Conservation (phyloP, 2,888 invertebrate genomes). For the Scrobipalpa atriplicella region DNA sequence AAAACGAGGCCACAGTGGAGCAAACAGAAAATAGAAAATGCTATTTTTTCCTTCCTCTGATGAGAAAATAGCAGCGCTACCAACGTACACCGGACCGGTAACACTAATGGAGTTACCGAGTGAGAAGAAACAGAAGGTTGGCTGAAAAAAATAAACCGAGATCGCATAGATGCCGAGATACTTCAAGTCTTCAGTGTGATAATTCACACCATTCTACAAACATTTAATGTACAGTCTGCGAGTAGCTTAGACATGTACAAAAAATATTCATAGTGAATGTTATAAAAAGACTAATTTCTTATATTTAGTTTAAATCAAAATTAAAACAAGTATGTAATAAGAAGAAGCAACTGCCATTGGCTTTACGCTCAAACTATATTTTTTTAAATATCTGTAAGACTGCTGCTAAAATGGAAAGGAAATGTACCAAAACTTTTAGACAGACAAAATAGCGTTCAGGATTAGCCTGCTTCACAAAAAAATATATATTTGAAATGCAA, state of each 20-base stretch:
- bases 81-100: conserved; percentile 61
- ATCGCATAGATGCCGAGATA: conserved; percentile 13
- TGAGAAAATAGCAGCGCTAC: conserved; percentile 31
- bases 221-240: conserved; percentile 32
- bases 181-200: conserved; percentile 39
- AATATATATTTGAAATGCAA: no score
- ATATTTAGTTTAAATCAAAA: no score
- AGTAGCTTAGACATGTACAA: not conserved
- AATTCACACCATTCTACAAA: conserved; percentile 48
- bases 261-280: not conserved
- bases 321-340: no score
- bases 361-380: no score
- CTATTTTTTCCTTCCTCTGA: conserved; percentile 20
- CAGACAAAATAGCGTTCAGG: no score
- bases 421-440: no score
- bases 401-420: no score
- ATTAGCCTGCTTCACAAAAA: no score
- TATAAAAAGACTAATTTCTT: no score
- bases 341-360: no score
- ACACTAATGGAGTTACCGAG: conserved; percentile 62
- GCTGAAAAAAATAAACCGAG: conserved; percentile 60
- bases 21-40: conserved; percentile 4
- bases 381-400: no score
- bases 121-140: conserved; percentile 78
- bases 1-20: conserved; percentile 20